phyloP scores from a whole-genome alignment of 2,888 invertebrate genomes.

The Drosophila merina region DNA sequence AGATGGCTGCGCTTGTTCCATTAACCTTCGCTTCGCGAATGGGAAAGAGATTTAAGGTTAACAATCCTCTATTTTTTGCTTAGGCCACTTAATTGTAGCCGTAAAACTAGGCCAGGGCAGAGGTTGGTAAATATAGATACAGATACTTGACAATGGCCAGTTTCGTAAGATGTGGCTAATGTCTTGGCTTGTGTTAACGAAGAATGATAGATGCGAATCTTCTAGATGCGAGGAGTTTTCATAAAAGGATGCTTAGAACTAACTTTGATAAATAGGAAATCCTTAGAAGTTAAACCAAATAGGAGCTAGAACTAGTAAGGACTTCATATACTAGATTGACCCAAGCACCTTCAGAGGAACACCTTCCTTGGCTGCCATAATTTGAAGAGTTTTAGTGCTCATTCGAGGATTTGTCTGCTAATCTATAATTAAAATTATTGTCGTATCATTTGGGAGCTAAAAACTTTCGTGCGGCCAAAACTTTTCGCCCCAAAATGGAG shows the following conservation, averaged over 20 bases:
- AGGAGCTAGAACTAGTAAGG: too few relatives aligned
- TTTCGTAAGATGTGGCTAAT: constrained; percentile 5
- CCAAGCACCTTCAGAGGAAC: background rate
- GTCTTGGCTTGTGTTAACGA: constrained; percentile 1
- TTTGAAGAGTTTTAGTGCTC: constrained; percentile 54
- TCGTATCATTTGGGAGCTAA: constrained; percentile 67
- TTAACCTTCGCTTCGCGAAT: constrained; percentile 59
- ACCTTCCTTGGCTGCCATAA: constrained; percentile 16
- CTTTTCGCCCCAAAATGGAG: constrained; percentile 18
- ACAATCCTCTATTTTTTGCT: constrained; percentile 46
- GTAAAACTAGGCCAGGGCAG: constrained; percentile 61
- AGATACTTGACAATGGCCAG: constrained; percentile 1
- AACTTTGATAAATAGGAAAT: background rate
- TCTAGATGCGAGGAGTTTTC: background rate
- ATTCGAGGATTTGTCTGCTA: constrained; percentile 56
- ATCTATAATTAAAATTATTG: constrained; percentile 74
- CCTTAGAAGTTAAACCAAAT: background rate
- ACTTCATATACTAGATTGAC: background rate
- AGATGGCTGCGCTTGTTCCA: constrained; percentile 33
- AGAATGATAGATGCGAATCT: background rate
- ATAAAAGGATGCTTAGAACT: background rate
- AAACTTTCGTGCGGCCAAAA: constrained; percentile 38
- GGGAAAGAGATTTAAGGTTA: constrained; percentile 61
- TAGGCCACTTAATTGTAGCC: constrained; percentile 52
- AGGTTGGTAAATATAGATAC: constrained; percentile 35